Evolutionary conservation across 2,113 vertebrate species (phyloP).

Genomic region (Vimba vimba): DNA sequence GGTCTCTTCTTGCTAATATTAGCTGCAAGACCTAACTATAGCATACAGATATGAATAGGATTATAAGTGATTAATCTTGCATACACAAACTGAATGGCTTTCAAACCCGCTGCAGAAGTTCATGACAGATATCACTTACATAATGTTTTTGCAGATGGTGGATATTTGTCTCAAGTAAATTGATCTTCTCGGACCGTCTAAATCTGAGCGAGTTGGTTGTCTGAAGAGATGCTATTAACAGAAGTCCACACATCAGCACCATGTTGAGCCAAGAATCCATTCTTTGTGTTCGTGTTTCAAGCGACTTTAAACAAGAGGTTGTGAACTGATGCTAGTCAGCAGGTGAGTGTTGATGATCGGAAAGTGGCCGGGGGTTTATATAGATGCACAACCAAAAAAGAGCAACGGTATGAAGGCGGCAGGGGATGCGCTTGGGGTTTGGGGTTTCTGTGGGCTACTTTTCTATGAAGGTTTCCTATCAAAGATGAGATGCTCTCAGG

Average conservation of each 20-base stretch:
- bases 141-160: not conserved
- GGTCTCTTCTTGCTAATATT: not conserved
- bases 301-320: not conserved
- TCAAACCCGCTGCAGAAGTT: not conserved
- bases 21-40: not conserved
- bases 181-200: not conserved
- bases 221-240: constrained; percentile 25
- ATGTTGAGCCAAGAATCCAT: constrained; percentile 48
- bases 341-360: constrained; percentile 45
- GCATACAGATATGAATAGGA: not conserved
- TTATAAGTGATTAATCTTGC: constrained; percentile 11
- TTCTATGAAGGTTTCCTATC: constrained; percentile 54
- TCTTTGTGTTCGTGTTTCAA: constrained; percentile 7
- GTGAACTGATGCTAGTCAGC: constrained; percentile 36
- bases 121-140: constrained; percentile 45
- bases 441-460: constrained; percentile 58
- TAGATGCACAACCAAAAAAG: constrained; percentile 27
- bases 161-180: not conserved
- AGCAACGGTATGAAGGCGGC: constrained; percentile 28
- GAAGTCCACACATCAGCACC: constrained; percentile 41
- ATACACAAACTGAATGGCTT: not conserved
- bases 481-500: constrained; percentile 45
- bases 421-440: constrained; percentile 50
- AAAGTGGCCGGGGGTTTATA: constrained; percentile 56
- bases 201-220: not conserved